Percentiles rank a stretch among this genome's conserved stretches.
Conservation (phyloP, 2,113 vertebrate genomes). For the Casuarius casuarius region DNA sequence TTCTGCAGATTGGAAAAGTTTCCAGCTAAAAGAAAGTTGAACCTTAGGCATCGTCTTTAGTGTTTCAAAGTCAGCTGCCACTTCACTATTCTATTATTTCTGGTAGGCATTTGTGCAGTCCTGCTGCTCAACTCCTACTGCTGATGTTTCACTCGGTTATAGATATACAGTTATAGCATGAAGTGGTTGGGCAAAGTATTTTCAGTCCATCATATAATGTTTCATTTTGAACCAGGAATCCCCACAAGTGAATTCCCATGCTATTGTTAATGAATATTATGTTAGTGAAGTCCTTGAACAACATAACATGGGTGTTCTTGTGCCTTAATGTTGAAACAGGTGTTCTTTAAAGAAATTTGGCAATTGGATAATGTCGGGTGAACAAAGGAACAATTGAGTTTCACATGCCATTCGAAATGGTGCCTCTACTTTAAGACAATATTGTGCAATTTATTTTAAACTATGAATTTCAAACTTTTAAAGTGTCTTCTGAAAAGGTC, state of each 20-base stretch:
- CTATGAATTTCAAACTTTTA: neutral
- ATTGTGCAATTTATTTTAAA: neutral
- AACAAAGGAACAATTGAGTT: neutral
- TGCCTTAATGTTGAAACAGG: neutral
- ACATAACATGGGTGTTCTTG: neutral
- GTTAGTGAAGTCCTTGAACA: neutral
- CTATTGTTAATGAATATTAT: neutral
- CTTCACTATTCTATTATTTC: neutral
- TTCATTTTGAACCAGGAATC: neutral
- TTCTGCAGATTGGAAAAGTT: neutral
- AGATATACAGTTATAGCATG: neutral
- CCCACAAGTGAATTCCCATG: neutral
- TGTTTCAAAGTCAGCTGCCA: neutral
- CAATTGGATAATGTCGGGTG: neutral
- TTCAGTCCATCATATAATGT: neutral
- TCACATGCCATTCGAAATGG: neutral
- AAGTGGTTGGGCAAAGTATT: neutral
- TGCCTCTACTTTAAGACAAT: neutral
- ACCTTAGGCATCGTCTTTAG: neutral
- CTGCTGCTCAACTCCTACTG: neutral
- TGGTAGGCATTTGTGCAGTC: neutral
- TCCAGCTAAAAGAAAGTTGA: neutral
- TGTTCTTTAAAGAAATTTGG: neutral
- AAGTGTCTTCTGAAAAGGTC: neutral
- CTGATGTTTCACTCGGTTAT: neutral